Percentiles rank a stretch among this genome's conserved stretches.
Conservation (phyloP, 2,113 vertebrate genomes). For the Rhinichthys klamathensis region DNA sequence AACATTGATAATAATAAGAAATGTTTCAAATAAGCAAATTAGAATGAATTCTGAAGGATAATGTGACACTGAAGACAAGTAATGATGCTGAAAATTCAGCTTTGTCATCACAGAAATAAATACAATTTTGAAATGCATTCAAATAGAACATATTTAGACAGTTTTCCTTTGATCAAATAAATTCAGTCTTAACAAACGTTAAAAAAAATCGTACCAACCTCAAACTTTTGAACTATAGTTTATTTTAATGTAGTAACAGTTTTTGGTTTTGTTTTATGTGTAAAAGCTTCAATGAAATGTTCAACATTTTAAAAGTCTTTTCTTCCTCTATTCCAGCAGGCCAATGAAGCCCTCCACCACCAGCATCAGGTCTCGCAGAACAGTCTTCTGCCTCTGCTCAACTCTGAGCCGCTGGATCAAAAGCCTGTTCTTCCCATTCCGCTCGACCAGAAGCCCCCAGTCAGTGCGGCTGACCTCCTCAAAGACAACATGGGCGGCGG, state of each 20-base stretch:
- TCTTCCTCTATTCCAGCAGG: conserved; percentile 76
- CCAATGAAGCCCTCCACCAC: conserved; percentile 95
- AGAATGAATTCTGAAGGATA: background rate
- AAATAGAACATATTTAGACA: no score
- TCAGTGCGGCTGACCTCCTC: conserved; percentile 87
- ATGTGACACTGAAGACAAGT: background rate
- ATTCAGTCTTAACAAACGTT: no score
- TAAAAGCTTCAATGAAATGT: conserved; percentile 3
- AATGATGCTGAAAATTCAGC: background rate
- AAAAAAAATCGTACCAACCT: background rate
- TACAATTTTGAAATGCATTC: no score
- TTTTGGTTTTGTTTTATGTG: background rate
- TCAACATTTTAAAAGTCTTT: background rate
- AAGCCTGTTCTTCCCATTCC: conserved; percentile 94
- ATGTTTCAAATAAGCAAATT: background rate
- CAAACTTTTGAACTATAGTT: background rate
- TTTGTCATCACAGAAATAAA: no score
- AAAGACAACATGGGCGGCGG: conserved; percentile 84
- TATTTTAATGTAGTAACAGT: background rate
- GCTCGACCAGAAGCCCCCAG: conserved; percentile 91
- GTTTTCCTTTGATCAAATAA: no score
- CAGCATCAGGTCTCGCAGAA: conserved; percentile 95
- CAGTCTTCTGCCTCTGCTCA: conserved; percentile 93
- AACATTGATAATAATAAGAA: background rate
- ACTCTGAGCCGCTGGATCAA: conserved; percentile 94